Evolutionary conservation across 92 coral and sea anemone species (phyloP).

Genomic region (Diadumene lineata): DNA sequence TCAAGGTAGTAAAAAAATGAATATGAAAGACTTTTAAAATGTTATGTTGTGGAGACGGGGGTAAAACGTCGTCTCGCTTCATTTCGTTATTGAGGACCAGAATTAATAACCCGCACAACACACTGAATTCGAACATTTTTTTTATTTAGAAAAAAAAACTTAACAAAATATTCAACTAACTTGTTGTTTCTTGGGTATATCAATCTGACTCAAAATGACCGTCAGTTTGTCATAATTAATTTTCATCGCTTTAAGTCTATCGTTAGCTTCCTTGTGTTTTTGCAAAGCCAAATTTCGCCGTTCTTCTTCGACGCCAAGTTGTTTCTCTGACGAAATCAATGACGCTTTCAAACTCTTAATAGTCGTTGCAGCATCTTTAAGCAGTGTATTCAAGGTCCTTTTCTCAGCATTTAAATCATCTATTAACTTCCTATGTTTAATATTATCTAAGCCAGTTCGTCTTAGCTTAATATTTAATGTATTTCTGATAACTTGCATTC

Average conservation of each 20-base stretch:
- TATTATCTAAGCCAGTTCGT: slow-evolving; percentile 11
- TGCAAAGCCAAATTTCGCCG: slow-evolving; percentile 25
- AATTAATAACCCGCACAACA: too few relatives aligned
- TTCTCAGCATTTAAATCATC: slow-evolving; percentile 35
- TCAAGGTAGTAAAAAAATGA: too few relatives aligned
- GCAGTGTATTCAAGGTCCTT: slow-evolving; percentile 10
- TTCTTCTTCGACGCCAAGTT: slow-evolving; percentile 24
- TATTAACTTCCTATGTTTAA: slow-evolving; percentile 1
- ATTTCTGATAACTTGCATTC: slow-evolving; percentile 23
- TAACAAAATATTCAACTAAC: slow-evolving; percentile 20
- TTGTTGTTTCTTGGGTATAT: slow-evolving; percentile 51
- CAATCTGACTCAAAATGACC: slow-evolving; percentile 32
- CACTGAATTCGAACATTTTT: background rate
- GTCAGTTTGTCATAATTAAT: slow-evolving; percentile 40
- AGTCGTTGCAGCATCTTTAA: slow-evolving; percentile 13
- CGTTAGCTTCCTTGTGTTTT: slow-evolving; percentile 28
- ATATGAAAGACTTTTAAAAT: too few relatives aligned
- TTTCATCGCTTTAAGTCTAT: slow-evolving; percentile 43
- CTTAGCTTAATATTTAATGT: slow-evolving; percentile 5
- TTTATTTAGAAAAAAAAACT: background rate
- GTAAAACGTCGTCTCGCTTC: too few relatives aligned
- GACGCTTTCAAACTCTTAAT: slow-evolving; percentile 40
- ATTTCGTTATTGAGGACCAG: too few relatives aligned
- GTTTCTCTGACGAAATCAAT: slow-evolving; percentile 25
- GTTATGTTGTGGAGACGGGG: too few relatives aligned